phyloP scores from a whole-genome alignment of 1,140 invertebrate species.

The Diachasmimorpha longicaudata region DNA sequence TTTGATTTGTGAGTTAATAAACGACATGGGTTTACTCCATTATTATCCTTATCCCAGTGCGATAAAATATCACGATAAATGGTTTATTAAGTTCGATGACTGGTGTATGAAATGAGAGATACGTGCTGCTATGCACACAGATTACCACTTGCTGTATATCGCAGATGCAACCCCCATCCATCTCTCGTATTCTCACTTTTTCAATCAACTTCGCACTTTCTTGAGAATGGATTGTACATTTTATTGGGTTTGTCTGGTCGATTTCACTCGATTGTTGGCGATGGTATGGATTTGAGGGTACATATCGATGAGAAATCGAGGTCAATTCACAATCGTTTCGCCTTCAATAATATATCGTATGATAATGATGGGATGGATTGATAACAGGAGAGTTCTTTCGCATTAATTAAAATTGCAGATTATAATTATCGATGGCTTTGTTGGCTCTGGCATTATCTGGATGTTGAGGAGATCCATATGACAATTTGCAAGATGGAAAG shows the following conservation, averaged over 20 bases:
- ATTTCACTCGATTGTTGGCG: neutral
- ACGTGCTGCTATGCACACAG: neutral
- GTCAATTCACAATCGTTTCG: neutral
- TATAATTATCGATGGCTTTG: too few relatives aligned
- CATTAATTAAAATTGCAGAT: too few relatives aligned
- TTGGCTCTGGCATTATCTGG: too few relatives aligned
- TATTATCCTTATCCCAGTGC: neutral
- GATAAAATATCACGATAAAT: constrained; percentile 5
- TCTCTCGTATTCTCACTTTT: neutral
- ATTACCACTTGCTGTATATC: neutral
- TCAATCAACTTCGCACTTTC: constrained; percentile 5
- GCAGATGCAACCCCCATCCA: neutral
- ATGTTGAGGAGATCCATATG: too few relatives aligned
- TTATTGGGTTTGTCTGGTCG: neutral
- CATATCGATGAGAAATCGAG: neutral
- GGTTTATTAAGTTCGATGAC: constrained; percentile 7
- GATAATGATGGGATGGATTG: neutral
- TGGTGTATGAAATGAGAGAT: neutral
- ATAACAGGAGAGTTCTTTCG: neutral
- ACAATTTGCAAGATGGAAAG: too few relatives aligned
- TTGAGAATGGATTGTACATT: neutral
- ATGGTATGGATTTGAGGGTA: neutral
- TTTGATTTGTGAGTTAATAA: constrained; percentile 5
- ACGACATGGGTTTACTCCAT: neutral
- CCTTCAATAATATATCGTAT: neutral